Evolutionary conservation across 1,140 invertebrate genomes (phyloP).

Genomic region (Drosophila baimaii): DNA sequence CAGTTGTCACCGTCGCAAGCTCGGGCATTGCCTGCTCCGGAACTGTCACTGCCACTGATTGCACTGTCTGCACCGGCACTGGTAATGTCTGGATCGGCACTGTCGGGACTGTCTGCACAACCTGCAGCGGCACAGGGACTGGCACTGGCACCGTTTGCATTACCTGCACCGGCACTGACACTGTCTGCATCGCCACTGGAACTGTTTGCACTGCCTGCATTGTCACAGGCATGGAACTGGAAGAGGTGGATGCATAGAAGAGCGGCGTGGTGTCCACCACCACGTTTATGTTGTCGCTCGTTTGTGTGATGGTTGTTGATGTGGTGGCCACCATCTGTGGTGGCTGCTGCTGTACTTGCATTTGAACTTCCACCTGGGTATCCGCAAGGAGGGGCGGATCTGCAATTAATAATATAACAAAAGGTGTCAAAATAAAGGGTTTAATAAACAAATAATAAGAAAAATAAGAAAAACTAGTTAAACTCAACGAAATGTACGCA

Average conservation of each 20-base stretch:
- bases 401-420: slow-evolving; percentile 25
- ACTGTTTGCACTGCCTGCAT: not conserved
- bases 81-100: too few species aligned
- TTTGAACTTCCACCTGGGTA: slow-evolving; percentile 11
- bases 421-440: not conserved
- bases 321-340: slow-evolving; percentile 17
- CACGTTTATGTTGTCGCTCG: slow-evolving; percentile 53
- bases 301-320: slow-evolving; percentile 37
- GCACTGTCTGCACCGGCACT: too few species aligned
- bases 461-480: too few species aligned
- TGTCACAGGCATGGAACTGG: not conserved
- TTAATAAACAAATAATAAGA: not conserved
- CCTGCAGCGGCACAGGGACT: not conserved
- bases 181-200: not conserved
- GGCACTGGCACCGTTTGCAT: not conserved
- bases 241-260: slow-evolving; percentile 45
- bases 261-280: slow-evolving; percentile 63
- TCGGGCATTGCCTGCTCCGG: not conserved
- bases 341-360: slow-evolving; percentile 16
- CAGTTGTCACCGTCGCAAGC: not conserved
- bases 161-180: not conserved
- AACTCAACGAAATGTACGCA: not conserved
- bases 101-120: too few species aligned
- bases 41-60: too few species aligned
- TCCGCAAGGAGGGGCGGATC: slow-evolving; percentile 30